A percentile compares a stretch with the other conserved stretches of the same genome.
Conservation (phyloP, 2,888 invertebrate species). For the Tetragnatha montana region DNA sequence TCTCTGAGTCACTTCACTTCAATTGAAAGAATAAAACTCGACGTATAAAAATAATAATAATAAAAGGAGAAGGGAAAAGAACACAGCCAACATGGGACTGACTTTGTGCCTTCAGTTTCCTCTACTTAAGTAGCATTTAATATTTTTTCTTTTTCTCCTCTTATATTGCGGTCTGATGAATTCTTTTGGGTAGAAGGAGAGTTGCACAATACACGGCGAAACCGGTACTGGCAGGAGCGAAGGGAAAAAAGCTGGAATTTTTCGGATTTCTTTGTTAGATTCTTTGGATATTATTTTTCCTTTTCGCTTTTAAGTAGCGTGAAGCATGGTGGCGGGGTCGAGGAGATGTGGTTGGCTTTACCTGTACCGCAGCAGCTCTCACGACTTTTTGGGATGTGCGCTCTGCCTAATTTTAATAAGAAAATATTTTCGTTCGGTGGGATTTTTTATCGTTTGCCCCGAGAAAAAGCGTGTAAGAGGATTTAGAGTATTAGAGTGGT, state of each 20-base stretch:
- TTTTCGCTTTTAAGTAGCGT: constrained; percentile 1
- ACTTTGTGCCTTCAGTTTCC: constrained; percentile 34
- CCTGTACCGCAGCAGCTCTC: background rate
- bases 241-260: constrained; percentile 31
- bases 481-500: too few species aligned
- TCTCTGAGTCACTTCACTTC: constrained; percentile 55
- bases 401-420: too few species aligned
- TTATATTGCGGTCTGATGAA: background rate
- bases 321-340: background rate
- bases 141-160: constrained; percentile 29
- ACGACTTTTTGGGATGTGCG: background rate
- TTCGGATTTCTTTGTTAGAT: constrained; percentile 11
- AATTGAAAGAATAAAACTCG: constrained; percentile 26
- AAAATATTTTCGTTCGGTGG: too few species aligned
- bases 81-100: background rate
- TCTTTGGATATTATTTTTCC: background rate
- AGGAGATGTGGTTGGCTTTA: background rate
- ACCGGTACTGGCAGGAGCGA: constrained; percentile 49
- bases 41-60: constrained; percentile 1
- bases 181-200: constrained; percentile 15
- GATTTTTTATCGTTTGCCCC: too few species aligned
- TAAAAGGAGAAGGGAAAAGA: background rate
- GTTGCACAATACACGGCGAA: constrained; percentile 46
- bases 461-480: too few species aligned
- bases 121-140: constrained; percentile 62